phyloP scores from a whole-genome alignment of 2,113 vertebrate genomes.

The Nyctereutes procyonoides region DNA sequence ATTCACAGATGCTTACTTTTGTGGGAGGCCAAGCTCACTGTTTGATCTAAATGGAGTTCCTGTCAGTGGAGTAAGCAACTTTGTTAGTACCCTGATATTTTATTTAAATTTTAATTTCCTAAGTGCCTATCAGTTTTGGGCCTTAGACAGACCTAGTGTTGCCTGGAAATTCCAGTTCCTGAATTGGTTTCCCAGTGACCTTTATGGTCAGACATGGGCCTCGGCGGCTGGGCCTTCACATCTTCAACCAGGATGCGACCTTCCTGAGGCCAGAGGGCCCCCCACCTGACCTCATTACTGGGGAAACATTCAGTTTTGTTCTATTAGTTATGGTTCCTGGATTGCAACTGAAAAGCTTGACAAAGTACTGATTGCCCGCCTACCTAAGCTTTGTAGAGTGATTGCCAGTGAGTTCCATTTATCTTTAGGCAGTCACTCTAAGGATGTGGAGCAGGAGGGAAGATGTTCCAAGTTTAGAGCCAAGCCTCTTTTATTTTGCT shows the following conservation, averaged over 20 bases:
- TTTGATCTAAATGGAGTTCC: not conserved
- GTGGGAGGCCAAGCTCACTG: not conserved
- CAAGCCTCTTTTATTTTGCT: not conserved
- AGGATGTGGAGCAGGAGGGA: not conserved
- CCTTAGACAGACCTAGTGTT: not conserved
- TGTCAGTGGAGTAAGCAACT: not conserved
- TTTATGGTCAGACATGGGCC: not conserved
- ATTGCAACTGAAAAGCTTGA: not conserved
- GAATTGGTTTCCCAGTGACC: not conserved
- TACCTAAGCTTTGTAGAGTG: too few relatives aligned
- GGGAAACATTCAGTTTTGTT: not conserved
- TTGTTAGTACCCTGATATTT: not conserved
- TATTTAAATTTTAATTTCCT: slow-evolving; percentile 18
- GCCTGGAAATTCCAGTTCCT: not conserved
- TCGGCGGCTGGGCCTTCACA: not conserved
- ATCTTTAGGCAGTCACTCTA: not conserved
- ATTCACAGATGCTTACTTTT: not conserved
- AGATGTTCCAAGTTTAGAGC: not conserved
- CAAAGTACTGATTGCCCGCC: not conserved
- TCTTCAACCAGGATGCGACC: not conserved
- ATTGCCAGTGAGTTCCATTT: not conserved
- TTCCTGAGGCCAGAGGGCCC: not conserved
- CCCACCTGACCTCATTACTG: not conserved
- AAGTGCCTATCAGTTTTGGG: not conserved
- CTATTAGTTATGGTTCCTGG: not conserved